Evolutionary conservation across 2,888 invertebrate species (phyloP).

Genomic region (Oligia latruncula): DNA sequence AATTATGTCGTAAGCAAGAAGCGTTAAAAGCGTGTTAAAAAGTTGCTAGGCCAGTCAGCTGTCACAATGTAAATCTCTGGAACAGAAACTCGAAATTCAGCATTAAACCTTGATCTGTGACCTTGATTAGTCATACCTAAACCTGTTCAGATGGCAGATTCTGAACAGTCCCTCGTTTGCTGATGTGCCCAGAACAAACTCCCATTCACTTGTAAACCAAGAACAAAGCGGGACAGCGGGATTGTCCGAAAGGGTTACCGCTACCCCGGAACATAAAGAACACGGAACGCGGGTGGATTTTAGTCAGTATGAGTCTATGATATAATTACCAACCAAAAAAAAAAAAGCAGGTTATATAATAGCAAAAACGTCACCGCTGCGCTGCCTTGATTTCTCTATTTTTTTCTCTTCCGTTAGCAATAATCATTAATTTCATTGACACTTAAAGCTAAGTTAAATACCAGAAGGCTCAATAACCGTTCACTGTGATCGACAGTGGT

Average conservation of each 20-base stretch:
- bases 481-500: conserved; percentile 27
- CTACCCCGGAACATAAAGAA: too few relatives aligned
- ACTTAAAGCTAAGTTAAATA: conserved; percentile 62
- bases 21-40: not conserved
- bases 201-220: conserved; percentile 11
- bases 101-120: not conserved
- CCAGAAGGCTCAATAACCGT: conserved; percentile 52
- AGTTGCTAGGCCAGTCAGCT: not conserved
- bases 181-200: not conserved
- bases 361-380: conserved; percentile 13
- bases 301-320: too few relatives aligned
- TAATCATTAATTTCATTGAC: conserved; percentile 69
- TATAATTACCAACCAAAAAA: too few relatives aligned
- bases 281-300: too few relatives aligned
- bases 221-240: not conserved
- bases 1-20: not conserved
- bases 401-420: conserved; percentile 49
- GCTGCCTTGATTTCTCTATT: conserved; percentile 25
- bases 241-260: too few relatives aligned
- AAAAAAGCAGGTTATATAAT: not conserved
- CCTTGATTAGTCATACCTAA: not conserved
- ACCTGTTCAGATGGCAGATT: not conserved
- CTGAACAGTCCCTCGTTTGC: not conserved
- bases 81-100: not conserved
- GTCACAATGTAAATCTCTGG: not conserved